A percentile compares a stretch with the other conserved stretches of the same genome.
Evolutionary conservation across 2,113 vertebrate species (phyloP).

Genomic region (Zootoca vivipara): DNA sequence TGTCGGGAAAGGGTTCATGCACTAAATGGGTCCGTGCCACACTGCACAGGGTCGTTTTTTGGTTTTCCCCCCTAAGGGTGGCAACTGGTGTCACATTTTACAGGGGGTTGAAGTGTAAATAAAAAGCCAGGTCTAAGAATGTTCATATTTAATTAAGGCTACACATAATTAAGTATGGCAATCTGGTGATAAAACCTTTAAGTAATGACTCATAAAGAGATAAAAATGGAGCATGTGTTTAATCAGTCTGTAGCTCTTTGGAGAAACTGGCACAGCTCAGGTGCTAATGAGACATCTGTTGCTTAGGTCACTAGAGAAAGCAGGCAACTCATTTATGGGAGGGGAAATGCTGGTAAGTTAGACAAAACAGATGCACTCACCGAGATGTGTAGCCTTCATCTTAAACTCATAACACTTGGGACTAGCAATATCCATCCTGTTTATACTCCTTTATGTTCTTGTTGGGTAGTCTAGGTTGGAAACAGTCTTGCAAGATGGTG

Average conservation of each 20-base stretch:
- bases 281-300: slow-evolving; percentile 83
- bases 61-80: neutral
- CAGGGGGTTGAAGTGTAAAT: slow-evolving; percentile 64
- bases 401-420: slow-evolving; percentile 43
- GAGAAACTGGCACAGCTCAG: slow-evolving; percentile 73
- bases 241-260: slow-evolving; percentile 76
- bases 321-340: slow-evolving; percentile 26
- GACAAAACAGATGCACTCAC: slow-evolving; percentile 40
- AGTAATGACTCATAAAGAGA: slow-evolving; percentile 81
- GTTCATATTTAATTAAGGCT: slow-evolving; percentile 77
- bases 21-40: neutral
- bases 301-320: slow-evolving; percentile 68
- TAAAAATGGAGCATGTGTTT: slow-evolving; percentile 80
- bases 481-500: neutral
- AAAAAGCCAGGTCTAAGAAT: slow-evolving; percentile 66
- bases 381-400: slow-evolving; percentile 32
- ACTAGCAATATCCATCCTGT: slow-evolving; percentile 31
- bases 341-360: neutral
- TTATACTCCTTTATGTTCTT: neutral
- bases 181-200: slow-evolving; percentile 82
- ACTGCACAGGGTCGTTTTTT: neutral
- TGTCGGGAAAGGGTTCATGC: neutral
- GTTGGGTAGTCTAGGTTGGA: neutral
- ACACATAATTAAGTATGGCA: slow-evolving; percentile 77
- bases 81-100: slow-evolving; percentile 63